A percentile compares a stretch with the other conserved stretches of the same genome.
Evolutionary conservation across 2,888 invertebrate genomes (phyloP).

Genomic region (Spatulosminthurus flaviceps): DNA sequence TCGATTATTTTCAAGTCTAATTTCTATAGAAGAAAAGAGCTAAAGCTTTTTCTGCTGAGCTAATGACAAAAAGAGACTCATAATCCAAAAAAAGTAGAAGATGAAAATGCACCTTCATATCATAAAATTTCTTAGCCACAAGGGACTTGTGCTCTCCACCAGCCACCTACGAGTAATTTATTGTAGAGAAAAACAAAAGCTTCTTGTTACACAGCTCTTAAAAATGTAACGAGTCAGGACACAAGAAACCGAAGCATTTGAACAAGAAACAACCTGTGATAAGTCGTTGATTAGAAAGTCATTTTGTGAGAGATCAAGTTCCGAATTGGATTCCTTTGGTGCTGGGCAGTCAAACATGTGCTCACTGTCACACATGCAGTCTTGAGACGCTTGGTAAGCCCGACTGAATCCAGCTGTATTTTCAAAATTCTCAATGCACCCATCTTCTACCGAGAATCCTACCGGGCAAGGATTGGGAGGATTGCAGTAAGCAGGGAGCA

Average conservation of each 20-base stretch:
- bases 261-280: conserved; percentile 32
- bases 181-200: background rate
- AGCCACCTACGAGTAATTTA: conserved; percentile 23
- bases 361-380: conserved; percentile 97
- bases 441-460: conserved; percentile 88
- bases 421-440: conserved; percentile 90
- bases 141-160: conserved; percentile 75
- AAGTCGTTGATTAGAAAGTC: conserved; percentile 51
- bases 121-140: conserved; percentile 80
- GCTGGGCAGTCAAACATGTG: conserved; percentile 94
- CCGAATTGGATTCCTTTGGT: conserved; percentile 65
- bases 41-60: too few species aligned
- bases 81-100: background rate
- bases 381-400: conserved; percentile 83
- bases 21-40: too few species aligned
- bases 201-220: background rate
- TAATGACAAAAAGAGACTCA: background rate
- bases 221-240: background rate
- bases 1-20: too few species aligned
- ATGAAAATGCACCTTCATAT: conserved; percentile 68
- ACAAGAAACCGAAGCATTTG: background rate
- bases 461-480: conserved; percentile 99
- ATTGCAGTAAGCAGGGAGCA: conserved; percentile 94
- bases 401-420: conserved; percentile 96
- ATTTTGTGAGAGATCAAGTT: conserved; percentile 53